These are phyloP conservation scores for Philonicus albiceps DNA, from an alignment of 2,888 invertebrate genomes.

Conservation along the genomic window DNA sequence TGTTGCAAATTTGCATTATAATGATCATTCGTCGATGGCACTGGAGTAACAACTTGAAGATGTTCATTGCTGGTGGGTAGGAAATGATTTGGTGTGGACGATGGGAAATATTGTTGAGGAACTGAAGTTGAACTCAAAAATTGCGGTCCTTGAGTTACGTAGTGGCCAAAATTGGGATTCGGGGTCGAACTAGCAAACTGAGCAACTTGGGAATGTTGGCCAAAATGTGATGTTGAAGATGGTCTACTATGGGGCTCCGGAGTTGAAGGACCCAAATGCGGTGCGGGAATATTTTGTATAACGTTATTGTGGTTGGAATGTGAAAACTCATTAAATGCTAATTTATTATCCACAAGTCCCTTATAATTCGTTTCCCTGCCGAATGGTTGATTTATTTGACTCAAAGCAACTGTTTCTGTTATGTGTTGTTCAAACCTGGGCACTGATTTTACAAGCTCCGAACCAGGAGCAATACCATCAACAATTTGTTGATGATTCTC, in stretches of 20 bases:
- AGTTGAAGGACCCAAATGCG: conserved; percentile 56
- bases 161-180: conserved; percentile 24
- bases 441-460: conserved; percentile 78
- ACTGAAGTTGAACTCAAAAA: neutral
- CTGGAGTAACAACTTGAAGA: conserved; percentile 61
- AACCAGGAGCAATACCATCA: conserved; percentile 54
- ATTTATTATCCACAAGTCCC: conserved; percentile 43
- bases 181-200: conserved; percentile 41
- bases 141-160: conserved; percentile 8
- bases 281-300: conserved; percentile 61
- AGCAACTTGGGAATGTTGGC: conserved; percentile 50
- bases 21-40: conserved; percentile 54
- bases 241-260: conserved; percentile 40
- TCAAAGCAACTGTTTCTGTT: conserved; percentile 65
- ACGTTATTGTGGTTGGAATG: conserved; percentile 54
- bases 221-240: conserved; percentile 44
- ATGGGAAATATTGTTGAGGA: conserved; percentile 46
- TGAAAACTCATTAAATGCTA: conserved; percentile 46
- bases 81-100: conserved; percentile 54
- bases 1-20: neutral
- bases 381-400: conserved; percentile 51
- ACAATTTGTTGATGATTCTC: conserved; percentile 23
- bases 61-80: conserved; percentile 60
- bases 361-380: conserved; percentile 24
- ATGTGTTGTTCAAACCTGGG: conserved; percentile 83